phyloP scores from a whole-genome alignment of 2,888 invertebrate genomes.

The Acholoe squamosa region DNA sequence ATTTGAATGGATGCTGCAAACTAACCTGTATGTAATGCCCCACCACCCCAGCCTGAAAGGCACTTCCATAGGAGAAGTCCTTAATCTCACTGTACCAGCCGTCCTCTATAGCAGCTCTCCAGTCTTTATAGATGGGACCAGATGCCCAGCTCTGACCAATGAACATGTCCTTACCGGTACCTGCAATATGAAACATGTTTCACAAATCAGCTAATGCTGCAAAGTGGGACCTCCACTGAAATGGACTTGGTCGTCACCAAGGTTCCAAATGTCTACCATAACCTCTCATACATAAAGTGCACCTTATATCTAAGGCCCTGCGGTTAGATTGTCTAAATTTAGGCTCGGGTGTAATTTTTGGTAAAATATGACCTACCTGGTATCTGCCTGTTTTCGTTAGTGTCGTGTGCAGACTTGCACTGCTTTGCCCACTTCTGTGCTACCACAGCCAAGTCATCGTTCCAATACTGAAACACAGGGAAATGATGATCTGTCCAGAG shows the following conservation, averaged over 20 bases:
- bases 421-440: constrained; percentile 78
- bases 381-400: constrained; percentile 71
- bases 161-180: constrained; percentile 40
- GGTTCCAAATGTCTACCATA: not conserved
- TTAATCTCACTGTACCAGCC: constrained; percentile 48
- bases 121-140: not conserved
- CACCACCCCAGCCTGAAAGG: constrained; percentile 56
- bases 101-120: constrained; percentile 25
- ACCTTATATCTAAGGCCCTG: not conserved
- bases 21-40: constrained; percentile 77
- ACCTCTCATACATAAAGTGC: not conserved
- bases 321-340: not conserved
- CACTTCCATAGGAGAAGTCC: constrained; percentile 27
- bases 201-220: too few relatives aligned
- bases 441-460: constrained; percentile 74
- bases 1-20: not conserved
- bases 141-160: constrained; percentile 58
- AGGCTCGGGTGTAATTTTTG: too few relatives aligned
- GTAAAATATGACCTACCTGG: constrained; percentile 70
- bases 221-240: too few relatives aligned
- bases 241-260: too few relatives aligned
- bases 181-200: too few relatives aligned
- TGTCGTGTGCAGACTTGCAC: constrained; percentile 74
- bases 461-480: constrained; percentile 69
- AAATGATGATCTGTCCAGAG: too few relatives aligned